Evolutionary conservation across 2,797 vertebrate species (phyloP), one percentile per base, ranked within the genome.

Genomic region (Miichthys miiuy): DNA sequence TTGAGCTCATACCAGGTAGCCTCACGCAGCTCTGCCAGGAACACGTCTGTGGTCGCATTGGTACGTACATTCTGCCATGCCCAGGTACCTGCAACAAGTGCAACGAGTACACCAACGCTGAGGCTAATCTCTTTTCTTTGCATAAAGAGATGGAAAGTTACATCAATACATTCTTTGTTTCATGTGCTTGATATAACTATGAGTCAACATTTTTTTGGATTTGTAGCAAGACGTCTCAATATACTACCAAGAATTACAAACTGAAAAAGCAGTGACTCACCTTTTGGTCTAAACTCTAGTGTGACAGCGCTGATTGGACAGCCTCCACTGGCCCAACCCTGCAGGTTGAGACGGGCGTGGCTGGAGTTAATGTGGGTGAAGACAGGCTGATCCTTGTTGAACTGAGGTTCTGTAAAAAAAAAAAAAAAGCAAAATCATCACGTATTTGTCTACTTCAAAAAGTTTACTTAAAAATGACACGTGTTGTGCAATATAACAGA

Each of bases 311-410:
- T 97, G 93, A 99, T 98, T 21, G 98, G 98, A 91, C 98, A 99
- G 75, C 98, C 98, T 6, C 98, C 98, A 0, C 96, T 99, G 77
- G 95, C 97, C 98, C 98, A 99, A 55, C 98, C 98, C 91, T 97
- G 98, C 86, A 99, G 96, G 93, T 99, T 98, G 58, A 99, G 97
- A 70, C 97, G 93, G 62, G 98, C 98, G 4, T 99, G 98, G 9
- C 97, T 98, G 79, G 98, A 97, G 94, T 99, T 99, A 85, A 99
- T 96, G 93, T 99, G 97, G n/a, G 98, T 99, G 89, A 99, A 98
- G 80, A 99, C 96, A 0, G 97, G 96, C 91, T 98, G 98, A 86
- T 99, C 98, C 92, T 97, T 99, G 94, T 98, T 98, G 93, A 99
- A 99, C 90, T 97, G 97, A 11, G 98, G 98, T 79, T 99, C 96